Percentiles rank a stretch among this genome's conserved stretches.
These are phyloP conservation scores for Seriola aureovittata DNA, from an alignment of 2,113 vertebrate species.

Conservation along the genomic window DNA sequence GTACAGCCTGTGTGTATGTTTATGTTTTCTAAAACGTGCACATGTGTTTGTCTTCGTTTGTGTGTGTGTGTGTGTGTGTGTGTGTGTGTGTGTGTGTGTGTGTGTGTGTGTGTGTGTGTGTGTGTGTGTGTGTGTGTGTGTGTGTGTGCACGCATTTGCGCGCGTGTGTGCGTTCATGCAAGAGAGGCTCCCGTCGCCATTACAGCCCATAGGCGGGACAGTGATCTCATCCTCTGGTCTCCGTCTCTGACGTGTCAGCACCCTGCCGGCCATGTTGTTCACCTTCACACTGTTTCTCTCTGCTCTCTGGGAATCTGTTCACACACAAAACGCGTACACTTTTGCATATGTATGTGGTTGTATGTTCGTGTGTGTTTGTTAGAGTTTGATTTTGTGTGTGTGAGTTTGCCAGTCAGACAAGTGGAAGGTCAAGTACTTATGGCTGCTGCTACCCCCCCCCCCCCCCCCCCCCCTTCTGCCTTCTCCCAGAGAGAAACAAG, in stretches of 20 bases:
- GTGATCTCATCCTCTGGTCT: conserved; percentile 72
- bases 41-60: conserved; percentile 15
- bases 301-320: conserved; percentile 47
- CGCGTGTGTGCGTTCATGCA: not conserved
- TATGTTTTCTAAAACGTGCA: conserved; percentile 47
- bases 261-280: conserved; percentile 67
- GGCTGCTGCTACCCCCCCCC: conserved; percentile 43
- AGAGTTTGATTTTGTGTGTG: conserved; percentile 54
- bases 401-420: conserved; percentile 68
- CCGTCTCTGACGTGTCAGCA: conserved; percentile 61
- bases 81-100: conserved; percentile 15
- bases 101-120: conserved; percentile 45
- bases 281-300: conserved; percentile 60
- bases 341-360: conserved; percentile 61
- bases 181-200: conserved; percentile 29
- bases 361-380: conserved; percentile 30
- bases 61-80: conserved; percentile 5
- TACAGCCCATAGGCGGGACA: conserved; percentile 59
- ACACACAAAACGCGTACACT: conserved; percentile 24
- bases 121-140: conserved; percentile 8
- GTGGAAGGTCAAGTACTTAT: conserved; percentile 75
- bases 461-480: conserved; percentile 48
- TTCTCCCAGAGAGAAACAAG: conserved; percentile 61
- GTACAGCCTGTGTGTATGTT: conserved; percentile 35
- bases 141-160: not conserved